Evolutionary conservation across 2,113 vertebrate genomes (phyloP).

Genomic region (Hemichromis elongatus): DNA sequence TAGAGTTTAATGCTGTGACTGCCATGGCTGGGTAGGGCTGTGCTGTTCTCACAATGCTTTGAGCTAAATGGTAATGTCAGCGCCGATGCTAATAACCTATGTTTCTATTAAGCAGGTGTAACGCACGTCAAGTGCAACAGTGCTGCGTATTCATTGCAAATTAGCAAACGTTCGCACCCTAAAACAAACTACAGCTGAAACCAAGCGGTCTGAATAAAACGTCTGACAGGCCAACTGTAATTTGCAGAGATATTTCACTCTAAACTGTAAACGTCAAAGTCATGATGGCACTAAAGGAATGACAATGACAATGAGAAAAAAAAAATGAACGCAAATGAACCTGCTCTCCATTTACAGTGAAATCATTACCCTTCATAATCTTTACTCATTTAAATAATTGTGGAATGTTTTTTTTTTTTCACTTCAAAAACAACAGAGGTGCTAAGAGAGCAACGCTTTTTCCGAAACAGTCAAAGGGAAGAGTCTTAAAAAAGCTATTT

Average conservation of each 20-base stretch:
- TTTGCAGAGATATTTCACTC: not conserved
- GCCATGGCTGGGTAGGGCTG: not conserved
- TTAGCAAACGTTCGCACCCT: not conserved
- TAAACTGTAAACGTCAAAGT: not conserved
- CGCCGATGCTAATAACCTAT: not conserved
- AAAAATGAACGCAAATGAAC: not conserved
- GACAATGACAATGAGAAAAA: not conserved
- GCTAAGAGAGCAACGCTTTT: not conserved
- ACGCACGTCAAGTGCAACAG: not conserved
- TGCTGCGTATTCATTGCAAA: not conserved
- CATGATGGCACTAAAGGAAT: not conserved
- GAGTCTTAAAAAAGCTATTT: not conserved
- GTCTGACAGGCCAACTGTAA: not conserved
- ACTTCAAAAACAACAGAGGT: not conserved
- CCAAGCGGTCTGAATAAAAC: not conserved
- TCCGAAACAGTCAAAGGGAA: not conserved
- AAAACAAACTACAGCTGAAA: rapidly evolving
- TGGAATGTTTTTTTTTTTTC: not conserved
- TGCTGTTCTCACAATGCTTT: not conserved
- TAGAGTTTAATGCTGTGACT: rapidly evolving
- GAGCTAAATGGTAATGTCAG: not conserved
- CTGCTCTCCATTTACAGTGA: not conserved
- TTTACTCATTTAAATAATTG: not conserved
- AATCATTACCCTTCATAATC: not conserved
- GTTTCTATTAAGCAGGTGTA: not conserved